These are phyloP conservation scores for Thaleichthys pacificus DNA, from an alignment of 2,797 vertebrate species.

Conservation along the genomic window DNA sequence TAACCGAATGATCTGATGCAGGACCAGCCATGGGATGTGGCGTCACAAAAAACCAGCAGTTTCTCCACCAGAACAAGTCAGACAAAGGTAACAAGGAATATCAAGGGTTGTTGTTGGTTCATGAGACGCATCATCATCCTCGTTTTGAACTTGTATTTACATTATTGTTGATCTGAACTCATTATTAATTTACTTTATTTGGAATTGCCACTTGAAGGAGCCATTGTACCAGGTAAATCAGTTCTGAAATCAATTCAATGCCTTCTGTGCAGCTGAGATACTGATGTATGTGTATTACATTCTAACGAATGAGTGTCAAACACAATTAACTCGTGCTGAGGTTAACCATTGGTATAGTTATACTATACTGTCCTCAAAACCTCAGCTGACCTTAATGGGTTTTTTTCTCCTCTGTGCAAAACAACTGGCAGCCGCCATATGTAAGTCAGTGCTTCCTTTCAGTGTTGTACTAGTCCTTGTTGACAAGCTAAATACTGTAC, in stretches of 20 bases:
- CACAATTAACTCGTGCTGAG: not conserved
- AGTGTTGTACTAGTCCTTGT: conserved; percentile 21
- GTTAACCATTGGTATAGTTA: not conserved
- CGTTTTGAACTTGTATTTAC: not conserved
- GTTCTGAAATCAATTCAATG: too few relatives aligned
- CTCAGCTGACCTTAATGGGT: not conserved
- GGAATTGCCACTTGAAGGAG: not conserved
- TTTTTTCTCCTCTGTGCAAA: conserved; percentile 15
- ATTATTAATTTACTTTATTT: not conserved
- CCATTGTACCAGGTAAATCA: conserved; percentile 14
- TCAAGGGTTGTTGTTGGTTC: not conserved
- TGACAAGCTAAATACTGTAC: not conserved
- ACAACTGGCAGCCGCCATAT: conserved; percentile 61
- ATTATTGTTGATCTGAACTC: not conserved
- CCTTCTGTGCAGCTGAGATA: too few relatives aligned
- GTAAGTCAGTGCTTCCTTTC: conserved; percentile 54
- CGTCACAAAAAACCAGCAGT: conserved; percentile 71
- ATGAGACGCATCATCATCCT: too few relatives aligned
- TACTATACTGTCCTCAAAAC: not conserved
- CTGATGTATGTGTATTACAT: not conserved
- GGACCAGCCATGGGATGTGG: conserved; percentile 79
- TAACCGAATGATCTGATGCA: conserved; percentile 36
- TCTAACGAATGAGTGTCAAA: not conserved
- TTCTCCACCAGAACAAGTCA: conserved; percentile 55
- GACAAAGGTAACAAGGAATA: not conserved